These are phyloP conservation scores for Anhinga anhinga DNA, from an alignment of 2,113 vertebrate genomes.

Conservation along the genomic window DNA sequence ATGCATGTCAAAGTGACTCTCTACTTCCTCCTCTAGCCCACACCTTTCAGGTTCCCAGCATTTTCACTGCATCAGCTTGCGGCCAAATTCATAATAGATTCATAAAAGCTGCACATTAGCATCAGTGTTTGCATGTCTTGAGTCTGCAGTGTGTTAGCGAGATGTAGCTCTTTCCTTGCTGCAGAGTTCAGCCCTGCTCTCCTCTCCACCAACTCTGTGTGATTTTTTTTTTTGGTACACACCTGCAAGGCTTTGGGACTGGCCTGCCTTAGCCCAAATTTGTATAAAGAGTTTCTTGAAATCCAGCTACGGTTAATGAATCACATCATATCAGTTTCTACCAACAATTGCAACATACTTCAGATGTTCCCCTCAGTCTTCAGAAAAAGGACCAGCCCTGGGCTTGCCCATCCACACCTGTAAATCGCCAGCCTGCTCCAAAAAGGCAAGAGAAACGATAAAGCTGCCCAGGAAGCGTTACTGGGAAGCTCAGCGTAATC, in stretches of 20 bases:
- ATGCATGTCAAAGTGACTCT: not conserved
- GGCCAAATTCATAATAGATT: not conserved
- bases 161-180: not conserved
- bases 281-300: constrained; percentile 26
- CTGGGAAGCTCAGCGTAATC: not conserved
- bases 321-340: constrained; percentile 40
- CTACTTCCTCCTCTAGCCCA: constrained; percentile 33
- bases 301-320: constrained; percentile 19
- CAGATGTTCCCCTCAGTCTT: not conserved
- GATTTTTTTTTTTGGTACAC: not conserved
- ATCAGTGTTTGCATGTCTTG: not conserved
- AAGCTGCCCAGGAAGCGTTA: not conserved
- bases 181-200: not conserved
- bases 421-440: not conserved
- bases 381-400: not conserved
- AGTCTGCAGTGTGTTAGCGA: not conserved
- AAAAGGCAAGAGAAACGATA: not conserved
- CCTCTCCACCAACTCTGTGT: not conserved
- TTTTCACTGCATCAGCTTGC: not conserved
- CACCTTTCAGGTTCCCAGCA: constrained; percentile 36
- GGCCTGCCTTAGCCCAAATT: not conserved
- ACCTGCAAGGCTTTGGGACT: constrained; percentile 37
- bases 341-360: constrained; percentile 30
- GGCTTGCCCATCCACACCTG: not conserved
- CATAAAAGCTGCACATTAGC: not conserved